phyloP scores from a whole-genome alignment of 1,140 invertebrate species.

The Lepidotrigona ventralis region DNA sequence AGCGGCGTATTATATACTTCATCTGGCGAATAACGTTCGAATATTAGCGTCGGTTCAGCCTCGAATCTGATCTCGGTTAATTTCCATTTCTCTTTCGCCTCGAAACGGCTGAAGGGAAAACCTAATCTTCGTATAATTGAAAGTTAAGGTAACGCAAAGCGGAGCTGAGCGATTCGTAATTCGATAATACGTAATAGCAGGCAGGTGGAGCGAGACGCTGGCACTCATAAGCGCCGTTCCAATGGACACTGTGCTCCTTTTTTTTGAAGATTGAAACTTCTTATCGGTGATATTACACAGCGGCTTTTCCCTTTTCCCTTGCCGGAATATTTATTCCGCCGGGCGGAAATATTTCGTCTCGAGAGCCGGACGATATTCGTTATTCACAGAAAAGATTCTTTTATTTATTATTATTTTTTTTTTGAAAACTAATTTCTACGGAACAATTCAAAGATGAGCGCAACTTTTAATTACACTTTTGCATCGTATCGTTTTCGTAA shows the following conservation, averaged over 20 bases:
- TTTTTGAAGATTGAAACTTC: not conserved
- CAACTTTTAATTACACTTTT: too few relatives aligned
- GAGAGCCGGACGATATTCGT: too few relatives aligned
- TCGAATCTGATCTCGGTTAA: constrained; percentile 15
- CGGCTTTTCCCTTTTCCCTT: not conserved
- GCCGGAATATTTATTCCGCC: not conserved
- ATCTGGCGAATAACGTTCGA: not conserved
- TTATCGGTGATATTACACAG: not conserved
- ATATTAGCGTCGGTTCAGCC: not conserved
- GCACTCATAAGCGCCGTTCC: not conserved
- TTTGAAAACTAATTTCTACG: too few relatives aligned
- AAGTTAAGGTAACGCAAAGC: constrained; percentile 17
- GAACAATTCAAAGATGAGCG: too few relatives aligned
- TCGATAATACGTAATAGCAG: constrained; percentile 5
- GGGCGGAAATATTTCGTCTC: too few relatives aligned
- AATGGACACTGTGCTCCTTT: not conserved
- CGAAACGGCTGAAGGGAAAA: not conserved
- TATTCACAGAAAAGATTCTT: too few relatives aligned
- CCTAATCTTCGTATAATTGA: constrained; percentile 8
- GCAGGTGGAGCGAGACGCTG: not conserved
- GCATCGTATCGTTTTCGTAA: too few relatives aligned
- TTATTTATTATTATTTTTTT: too few relatives aligned
- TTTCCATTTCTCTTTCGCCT: constrained; percentile 13
- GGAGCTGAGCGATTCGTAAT: constrained; percentile 11
- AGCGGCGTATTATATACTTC: not conserved